Conservation (phyloP, 1,140 invertebrate species). For the Propsilocerus akamusi region DNA sequence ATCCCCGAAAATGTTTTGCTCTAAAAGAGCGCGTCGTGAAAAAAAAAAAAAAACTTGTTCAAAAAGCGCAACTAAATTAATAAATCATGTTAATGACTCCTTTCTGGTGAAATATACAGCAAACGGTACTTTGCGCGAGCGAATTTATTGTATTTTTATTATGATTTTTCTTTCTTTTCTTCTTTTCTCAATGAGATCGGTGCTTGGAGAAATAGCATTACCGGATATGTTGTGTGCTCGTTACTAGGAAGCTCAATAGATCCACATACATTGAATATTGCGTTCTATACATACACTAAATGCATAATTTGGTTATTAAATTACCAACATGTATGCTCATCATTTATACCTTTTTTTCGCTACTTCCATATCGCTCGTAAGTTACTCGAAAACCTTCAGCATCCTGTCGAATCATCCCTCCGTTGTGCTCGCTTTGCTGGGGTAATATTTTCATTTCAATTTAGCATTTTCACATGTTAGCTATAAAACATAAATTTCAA, state of each 20-base stretch:
- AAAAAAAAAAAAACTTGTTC: background rate
- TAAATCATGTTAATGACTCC: slow-evolving; percentile 2
- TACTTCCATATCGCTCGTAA: too few species aligned
- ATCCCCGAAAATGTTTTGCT: background rate
- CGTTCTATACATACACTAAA: too few species aligned
- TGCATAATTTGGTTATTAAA: slow-evolving; percentile 4
- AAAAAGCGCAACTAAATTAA: background rate
- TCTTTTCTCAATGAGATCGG: background rate
- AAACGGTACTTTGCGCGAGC: background rate
- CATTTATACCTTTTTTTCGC: too few species aligned
- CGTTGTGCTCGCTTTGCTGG: too few species aligned
- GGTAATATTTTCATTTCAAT: slow-evolving; percentile 2
- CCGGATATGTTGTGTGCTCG: too few species aligned
- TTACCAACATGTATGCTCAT: too few species aligned
- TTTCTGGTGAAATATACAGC: too few species aligned
- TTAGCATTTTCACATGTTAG: slow-evolving; percentile 3
- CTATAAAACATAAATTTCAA: slow-evolving; percentile 3
- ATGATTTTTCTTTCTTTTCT: background rate
- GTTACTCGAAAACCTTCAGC: too few species aligned
- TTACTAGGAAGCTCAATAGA: too few species aligned
- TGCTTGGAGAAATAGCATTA: background rate
- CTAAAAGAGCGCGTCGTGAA: too few species aligned
- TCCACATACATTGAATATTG: too few species aligned
- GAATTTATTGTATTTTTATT: slow-evolving; percentile 4
- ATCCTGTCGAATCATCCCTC: too few species aligned